Conservation (phyloP, 2,888 invertebrate species). For the Dolichopus griseipennis region DNA sequence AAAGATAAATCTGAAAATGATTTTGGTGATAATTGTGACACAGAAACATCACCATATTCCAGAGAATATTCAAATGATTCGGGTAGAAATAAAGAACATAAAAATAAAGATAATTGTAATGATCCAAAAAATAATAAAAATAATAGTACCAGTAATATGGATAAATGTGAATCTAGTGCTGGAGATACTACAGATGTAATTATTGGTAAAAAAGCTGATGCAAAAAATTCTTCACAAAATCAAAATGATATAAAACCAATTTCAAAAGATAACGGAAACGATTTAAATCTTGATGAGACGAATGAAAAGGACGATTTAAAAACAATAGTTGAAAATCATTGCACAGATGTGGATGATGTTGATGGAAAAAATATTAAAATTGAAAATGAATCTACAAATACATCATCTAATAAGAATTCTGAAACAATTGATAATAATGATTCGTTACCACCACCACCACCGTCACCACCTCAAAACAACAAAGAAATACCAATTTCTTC, state of each 20-base stretch:
- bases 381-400: slow-evolving; percentile 12
- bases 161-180: too few species aligned
- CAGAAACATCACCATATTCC: slow-evolving; percentile 8
- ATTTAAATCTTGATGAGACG: not conserved
- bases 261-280: not conserved
- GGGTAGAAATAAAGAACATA: slow-evolving; percentile 37
- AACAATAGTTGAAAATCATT: not conserved
- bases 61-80: slow-evolving; percentile 8
- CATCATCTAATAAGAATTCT: slow-evolving; percentile 28
- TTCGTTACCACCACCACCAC: not conserved
- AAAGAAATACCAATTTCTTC: slow-evolving; percentile 39
- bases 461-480: slow-evolving; percentile 30
- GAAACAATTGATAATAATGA: slow-evolving; percentile 41
- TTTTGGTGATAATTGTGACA: not conserved
- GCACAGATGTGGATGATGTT: not conserved
- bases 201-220: not conserved
- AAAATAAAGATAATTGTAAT: slow-evolving; percentile 25
- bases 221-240: not conserved
- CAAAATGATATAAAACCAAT: not conserved
- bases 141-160: slow-evolving; percentile 2
- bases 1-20: not conserved
- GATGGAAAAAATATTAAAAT: slow-evolving; percentile 12
- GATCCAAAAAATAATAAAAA: slow-evolving; percentile 29
- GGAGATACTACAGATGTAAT: not conserved
- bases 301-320: not conserved